These are phyloP conservation scores for Lypha dubia DNA, from an alignment of 2,888 invertebrate species.

Conservation along the genomic window DNA sequence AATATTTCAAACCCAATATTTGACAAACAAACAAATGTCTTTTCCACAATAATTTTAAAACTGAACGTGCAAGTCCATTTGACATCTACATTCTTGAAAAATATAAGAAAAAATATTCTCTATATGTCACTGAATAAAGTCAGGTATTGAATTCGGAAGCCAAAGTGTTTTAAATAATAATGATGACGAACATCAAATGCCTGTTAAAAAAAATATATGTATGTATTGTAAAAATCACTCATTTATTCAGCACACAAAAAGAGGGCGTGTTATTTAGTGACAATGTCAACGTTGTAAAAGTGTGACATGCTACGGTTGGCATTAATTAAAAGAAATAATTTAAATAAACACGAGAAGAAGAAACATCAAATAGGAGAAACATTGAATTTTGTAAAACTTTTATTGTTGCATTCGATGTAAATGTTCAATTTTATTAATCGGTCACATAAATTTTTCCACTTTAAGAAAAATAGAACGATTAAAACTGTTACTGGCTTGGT, in stretches of 20 bases:
- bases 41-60: no score
- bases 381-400: slow-evolving; percentile 35
- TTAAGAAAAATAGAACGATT: not conserved
- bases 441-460: slow-evolving; percentile 19
- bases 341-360: not conserved
- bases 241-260: slow-evolving; percentile 25
- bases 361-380: slow-evolving; percentile 45
- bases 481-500: slow-evolving; percentile 30
- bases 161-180: no score
- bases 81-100: no score
- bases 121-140: no score
- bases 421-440: slow-evolving; percentile 31
- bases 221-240: not conserved
- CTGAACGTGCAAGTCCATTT: no score
- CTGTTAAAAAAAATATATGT: slow-evolving; percentile 25
- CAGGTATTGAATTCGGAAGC: no score
- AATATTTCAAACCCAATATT: no score
- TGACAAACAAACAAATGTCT: no score
- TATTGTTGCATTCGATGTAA: slow-evolving; percentile 7
- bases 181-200: slow-evolving; percentile 23
- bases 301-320: slow-evolving; percentile 63
- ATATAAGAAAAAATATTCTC: no score
- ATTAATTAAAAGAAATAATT: slow-evolving; percentile 61
- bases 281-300: slow-evolving; percentile 66
- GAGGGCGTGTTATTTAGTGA: slow-evolving; percentile 65